Evolutionary conservation across 2,113 vertebrate genomes (phyloP).

Genomic region (Cygnus buccinator): DNA sequence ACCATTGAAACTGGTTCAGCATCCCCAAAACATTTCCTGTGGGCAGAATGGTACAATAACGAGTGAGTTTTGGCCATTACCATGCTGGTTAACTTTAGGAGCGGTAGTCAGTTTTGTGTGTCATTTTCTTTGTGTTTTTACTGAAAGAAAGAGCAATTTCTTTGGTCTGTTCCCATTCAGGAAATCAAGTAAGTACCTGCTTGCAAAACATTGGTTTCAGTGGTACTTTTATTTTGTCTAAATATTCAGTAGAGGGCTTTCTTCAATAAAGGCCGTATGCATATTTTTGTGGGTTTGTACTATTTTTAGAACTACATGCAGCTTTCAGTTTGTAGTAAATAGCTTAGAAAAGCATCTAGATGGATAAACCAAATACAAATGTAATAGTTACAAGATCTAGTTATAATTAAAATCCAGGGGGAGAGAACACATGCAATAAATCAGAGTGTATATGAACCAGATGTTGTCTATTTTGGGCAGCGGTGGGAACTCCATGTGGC

Average conservation of each 20-base stretch:
- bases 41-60: not conserved
- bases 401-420: conserved; percentile 28
- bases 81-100: not conserved
- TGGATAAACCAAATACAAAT: conserved; percentile 16
- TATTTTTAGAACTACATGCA: conserved; percentile 6
- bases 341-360: not conserved
- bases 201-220: conserved; percentile 4
- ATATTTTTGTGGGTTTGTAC: not conserved
- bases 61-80: not conserved
- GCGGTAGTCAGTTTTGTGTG: not conserved
- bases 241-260: conserved; percentile 4
- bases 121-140: not conserved
- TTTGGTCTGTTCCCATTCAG: not conserved
- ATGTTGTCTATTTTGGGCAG: conserved; percentile 20
- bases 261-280: conserved; percentile 21
- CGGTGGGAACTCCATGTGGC: not conserved
- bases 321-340: conserved; percentile 12
- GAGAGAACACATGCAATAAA: conserved; percentile 2
- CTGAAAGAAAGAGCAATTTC: not conserved
- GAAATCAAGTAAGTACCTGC: not conserved
- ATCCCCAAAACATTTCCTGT: not conserved
- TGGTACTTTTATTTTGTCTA: not conserved
- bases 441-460: not conserved
- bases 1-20: not conserved
- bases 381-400: conserved; percentile 25